phyloP scores from a whole-genome alignment of 2,888 invertebrate species.

The Diadegma fenestrale region DNA sequence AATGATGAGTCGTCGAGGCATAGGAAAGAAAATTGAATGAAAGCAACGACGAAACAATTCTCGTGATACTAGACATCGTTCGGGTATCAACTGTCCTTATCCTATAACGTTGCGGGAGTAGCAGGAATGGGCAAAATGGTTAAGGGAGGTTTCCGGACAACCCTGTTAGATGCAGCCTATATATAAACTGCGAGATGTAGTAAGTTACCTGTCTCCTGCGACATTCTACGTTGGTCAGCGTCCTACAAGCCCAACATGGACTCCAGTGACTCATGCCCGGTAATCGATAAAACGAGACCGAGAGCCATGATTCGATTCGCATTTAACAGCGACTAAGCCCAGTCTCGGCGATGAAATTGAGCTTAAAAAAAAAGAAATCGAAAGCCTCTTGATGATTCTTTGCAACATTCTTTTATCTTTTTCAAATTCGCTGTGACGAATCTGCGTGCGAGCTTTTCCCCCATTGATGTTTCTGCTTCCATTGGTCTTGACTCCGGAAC shows the following conservation, averaged over 20 bases:
- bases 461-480: conserved; percentile 8
- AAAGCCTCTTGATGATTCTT: conserved; percentile 20
- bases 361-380: conserved; percentile 24
- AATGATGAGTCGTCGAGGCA: conserved; percentile 8
- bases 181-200: conserved; percentile 22
- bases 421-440: conserved; percentile 18
- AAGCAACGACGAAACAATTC: conserved; percentile 13
- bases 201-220: conserved; percentile 33
- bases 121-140: not conserved
- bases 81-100: conserved; percentile 37
- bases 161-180: conserved; percentile 28
- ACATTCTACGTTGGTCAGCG: conserved; percentile 36
- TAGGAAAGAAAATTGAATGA: conserved; percentile 33
- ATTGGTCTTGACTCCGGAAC: conserved; percentile 43
- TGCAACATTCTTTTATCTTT: not conserved
- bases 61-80: not conserved
- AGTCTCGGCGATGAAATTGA: not conserved
- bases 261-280: conserved; percentile 22
- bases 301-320: conserved; percentile 58
- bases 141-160: conserved; percentile 12
- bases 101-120: conserved; percentile 19
- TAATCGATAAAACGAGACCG: conserved; percentile 48
- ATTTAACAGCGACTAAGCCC: conserved; percentile 25
- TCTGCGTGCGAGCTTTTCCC: not conserved
- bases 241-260: not conserved